Evolutionary conservation across 2,888 invertebrate genomes (phyloP).

Genomic region (Dolomedes plantarius): DNA sequence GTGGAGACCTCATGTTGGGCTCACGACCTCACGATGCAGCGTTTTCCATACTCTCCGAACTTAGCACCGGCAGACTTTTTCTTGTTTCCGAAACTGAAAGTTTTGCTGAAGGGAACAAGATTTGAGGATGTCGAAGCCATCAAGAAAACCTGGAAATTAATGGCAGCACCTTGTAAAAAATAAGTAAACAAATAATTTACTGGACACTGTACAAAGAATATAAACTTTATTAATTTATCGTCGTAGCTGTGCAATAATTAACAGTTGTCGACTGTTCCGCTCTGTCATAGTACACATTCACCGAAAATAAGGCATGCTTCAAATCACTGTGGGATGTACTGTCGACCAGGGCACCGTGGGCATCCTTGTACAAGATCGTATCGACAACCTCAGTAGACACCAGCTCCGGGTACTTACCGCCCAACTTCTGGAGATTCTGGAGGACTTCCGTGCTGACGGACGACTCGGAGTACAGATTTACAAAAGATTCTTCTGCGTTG

Average conservation of each 20-base stretch:
- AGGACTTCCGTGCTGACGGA: neutral
- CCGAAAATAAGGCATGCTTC: neutral
- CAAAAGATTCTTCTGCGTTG: neutral
- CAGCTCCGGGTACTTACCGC: slow-evolving; percentile 32
- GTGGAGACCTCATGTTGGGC: too few relatives aligned
- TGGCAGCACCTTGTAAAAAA: too few relatives aligned
- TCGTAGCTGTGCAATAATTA: slow-evolving; percentile 35
- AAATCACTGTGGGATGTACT: slow-evolving; percentile 22
- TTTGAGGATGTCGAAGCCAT: too few relatives aligned
- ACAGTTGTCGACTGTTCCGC: slow-evolving; percentile 26
- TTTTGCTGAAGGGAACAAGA: too few relatives aligned
- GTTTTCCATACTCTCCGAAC: too few relatives aligned
- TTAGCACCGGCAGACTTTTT: too few relatives aligned
- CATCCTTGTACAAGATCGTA: slow-evolving; percentile 35
- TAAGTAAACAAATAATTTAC: too few relatives aligned
- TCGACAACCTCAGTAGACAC: slow-evolving; percentile 32
- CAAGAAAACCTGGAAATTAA: too few relatives aligned
- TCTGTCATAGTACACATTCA: slow-evolving; percentile 11
- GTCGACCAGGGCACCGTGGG: slow-evolving; percentile 37
- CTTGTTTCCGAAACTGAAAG: too few relatives aligned
- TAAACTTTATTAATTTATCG: slow-evolving; percentile 49
- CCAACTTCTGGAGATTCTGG: slow-evolving; percentile 27
- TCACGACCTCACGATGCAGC: too few relatives aligned
- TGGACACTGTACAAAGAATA: too few relatives aligned
- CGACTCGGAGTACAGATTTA: slow-evolving; percentile 30